Percentiles rank a stretch among this genome's conserved stretches.
phyloP scores from a whole-genome alignment of 2,888 invertebrate species.

The Orchestes rusci region DNA sequence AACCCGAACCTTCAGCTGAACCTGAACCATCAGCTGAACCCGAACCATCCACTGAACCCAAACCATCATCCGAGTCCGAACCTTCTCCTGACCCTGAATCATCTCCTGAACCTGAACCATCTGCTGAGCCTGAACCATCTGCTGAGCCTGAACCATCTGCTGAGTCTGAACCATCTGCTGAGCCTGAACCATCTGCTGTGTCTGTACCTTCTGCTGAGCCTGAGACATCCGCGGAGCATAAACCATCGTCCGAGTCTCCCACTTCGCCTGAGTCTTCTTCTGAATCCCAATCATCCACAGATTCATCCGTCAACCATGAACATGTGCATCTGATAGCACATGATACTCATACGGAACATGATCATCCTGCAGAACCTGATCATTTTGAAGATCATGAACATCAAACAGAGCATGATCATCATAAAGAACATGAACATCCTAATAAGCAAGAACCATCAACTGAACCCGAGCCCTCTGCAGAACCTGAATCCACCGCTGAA shows the following conservation, averaged over 20 bases:
- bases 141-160: constrained; percentile 38
- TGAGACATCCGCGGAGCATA: constrained; percentile 36
- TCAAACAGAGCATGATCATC: background rate
- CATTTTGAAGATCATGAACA: constrained; percentile 32
- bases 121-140: constrained; percentile 37
- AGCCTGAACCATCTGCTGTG: constrained; percentile 21
- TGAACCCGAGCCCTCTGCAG: constrained; percentile 28
- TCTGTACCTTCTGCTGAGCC: constrained; percentile 36
- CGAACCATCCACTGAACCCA: constrained; percentile 33
- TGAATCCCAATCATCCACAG: constrained; percentile 38
- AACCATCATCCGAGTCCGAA: constrained; percentile 31
- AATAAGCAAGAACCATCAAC: constrained; percentile 30
- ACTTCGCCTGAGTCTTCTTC: constrained; percentile 31
- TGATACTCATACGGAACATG: constrained; percentile 35
- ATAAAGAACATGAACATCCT: constrained; percentile 22
- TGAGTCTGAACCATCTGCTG: constrained; percentile 30
- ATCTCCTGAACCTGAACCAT: constrained; percentile 35
- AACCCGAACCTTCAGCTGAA: constrained; percentile 37
- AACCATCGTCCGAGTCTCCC: constrained; percentile 30
- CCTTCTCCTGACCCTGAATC: constrained; percentile 37
- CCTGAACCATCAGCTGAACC: constrained; percentile 29
- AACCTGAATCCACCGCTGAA: constrained; percentile 28
- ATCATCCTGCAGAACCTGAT: constrained; percentile 33
- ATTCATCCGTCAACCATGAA: constrained; percentile 29
- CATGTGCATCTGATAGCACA: constrained; percentile 36